These are phyloP conservation scores for Phoebastria nigripes DNA, from an alignment of 2,797 vertebrate genomes.

Conservation along the genomic window DNA sequence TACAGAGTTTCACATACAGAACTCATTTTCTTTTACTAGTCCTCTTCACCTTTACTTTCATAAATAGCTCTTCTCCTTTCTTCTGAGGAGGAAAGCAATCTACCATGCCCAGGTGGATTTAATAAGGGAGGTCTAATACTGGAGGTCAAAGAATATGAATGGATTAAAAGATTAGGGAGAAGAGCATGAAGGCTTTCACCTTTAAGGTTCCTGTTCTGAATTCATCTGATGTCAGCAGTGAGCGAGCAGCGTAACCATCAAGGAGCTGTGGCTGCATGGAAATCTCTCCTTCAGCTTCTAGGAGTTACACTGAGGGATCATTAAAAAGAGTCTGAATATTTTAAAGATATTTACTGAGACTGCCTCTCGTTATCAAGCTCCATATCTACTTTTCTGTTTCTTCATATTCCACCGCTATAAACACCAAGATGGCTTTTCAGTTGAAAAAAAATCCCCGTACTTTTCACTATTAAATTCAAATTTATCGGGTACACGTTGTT, in stretches of 20 bases:
- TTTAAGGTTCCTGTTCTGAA: constrained; percentile 22
- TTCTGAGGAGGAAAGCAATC: constrained; percentile 26
- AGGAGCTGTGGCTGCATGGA: background rate
- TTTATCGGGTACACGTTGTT: background rate
- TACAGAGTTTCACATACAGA: background rate
- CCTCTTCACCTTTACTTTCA: constrained; percentile 4
- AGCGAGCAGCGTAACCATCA: background rate
- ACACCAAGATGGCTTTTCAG: background rate
- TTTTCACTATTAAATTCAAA: background rate
- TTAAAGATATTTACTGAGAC: background rate
- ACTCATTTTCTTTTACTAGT: background rate
- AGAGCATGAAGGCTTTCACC: constrained; percentile 24
- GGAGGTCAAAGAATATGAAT: constrained; percentile 26
- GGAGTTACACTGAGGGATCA: background rate
- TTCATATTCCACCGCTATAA: background rate
- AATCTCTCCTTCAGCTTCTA: background rate
- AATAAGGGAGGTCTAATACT: constrained; percentile 15
- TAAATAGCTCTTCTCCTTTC: constrained; percentile 15
- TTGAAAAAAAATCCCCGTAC: background rate
- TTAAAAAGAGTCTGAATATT: background rate
- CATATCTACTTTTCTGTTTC: background rate
- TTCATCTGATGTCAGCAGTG: background rate
- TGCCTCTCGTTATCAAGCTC: background rate
- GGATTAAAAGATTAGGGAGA: constrained; percentile 49
- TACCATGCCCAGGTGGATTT: constrained; percentile 26